phyloP scores from a whole-genome alignment of 2,888 invertebrate species.

The Drosophila leonis region DNA sequence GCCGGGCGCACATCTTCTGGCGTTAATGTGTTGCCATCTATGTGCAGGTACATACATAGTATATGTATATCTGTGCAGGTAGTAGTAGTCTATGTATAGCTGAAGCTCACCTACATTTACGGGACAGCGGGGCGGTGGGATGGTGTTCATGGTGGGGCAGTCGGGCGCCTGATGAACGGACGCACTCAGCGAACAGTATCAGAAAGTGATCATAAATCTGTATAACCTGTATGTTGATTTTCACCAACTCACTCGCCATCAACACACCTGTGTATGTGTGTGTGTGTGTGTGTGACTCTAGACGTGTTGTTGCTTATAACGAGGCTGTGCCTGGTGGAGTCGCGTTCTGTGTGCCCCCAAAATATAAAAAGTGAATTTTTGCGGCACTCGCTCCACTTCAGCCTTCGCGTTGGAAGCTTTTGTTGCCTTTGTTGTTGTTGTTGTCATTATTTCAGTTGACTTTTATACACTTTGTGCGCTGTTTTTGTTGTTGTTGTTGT shows the following conservation, averaged over 20 bases:
- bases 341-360: conserved; percentile 42
- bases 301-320: conserved; percentile 22
- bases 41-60: conserved; percentile 12
- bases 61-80: neutral
- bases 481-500: conserved; percentile 19
- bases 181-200: conserved; percentile 59
- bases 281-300: conserved; percentile 18
- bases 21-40: conserved; percentile 25
- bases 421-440: conserved; percentile 17
- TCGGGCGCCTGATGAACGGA: conserved; percentile 11
- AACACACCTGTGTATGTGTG: neutral
- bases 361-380: conserved; percentile 69
- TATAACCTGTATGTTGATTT: conserved; percentile 74
- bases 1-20: conserved; percentile 26
- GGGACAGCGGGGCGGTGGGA: conserved; percentile 10
- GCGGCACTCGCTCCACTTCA: conserved; percentile 58
- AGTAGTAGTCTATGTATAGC: conserved; percentile 8
- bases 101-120: conserved; percentile 56
- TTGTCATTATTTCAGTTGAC: conserved; percentile 31
- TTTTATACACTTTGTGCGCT: conserved; percentile 43
- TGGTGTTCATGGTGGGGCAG: neutral
- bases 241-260: conserved; percentile 53
- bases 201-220: conserved; percentile 76
- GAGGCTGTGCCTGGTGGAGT: conserved; percentile 15
- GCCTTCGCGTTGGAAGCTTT: conserved; percentile 58